Evolutionary conservation across 2,797 vertebrate genomes (phyloP).

Genomic region (Gymnothorax javanicus): DNA sequence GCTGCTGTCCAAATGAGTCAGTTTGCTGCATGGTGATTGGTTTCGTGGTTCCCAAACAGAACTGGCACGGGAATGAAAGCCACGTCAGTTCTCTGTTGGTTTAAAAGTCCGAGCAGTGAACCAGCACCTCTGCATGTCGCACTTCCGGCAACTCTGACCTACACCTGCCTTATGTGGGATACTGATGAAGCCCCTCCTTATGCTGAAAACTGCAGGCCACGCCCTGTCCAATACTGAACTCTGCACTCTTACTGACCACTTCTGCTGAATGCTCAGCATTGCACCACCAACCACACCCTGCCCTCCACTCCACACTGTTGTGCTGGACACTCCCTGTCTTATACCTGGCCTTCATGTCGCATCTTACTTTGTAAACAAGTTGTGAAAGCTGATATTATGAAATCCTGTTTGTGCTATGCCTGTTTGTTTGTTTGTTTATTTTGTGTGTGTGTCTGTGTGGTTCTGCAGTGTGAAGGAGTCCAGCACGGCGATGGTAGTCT

Average conservation of each 20-base stretch:
- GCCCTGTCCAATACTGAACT: neutral
- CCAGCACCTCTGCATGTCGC: too few species aligned
- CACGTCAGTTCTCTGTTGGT: too few species aligned
- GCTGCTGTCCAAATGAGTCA: too few species aligned
- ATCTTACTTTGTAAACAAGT: neutral
- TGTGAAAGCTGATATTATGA: neutral
- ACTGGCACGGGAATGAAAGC: too few species aligned
- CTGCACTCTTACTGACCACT: too few species aligned
- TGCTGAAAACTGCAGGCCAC: neutral
- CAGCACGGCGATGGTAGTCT: constrained; percentile 82
- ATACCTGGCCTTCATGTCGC: neutral
- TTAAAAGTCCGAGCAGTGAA: too few species aligned
- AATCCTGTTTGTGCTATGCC: neutral
- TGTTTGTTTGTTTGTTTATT: neutral
- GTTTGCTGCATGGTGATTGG: too few species aligned
- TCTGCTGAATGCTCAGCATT: neutral
- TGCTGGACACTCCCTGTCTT: neutral
- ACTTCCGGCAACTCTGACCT: too few species aligned
- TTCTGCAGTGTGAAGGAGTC: constrained; percentile 86
- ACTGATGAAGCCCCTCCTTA: too few species aligned
- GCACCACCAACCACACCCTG: neutral
- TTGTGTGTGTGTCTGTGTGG: constrained; percentile 29
- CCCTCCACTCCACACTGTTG: neutral
- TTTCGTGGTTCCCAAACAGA: too few species aligned
- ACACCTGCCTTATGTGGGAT: too few species aligned